Evolutionary conservation across 2,797 vertebrate genomes (phyloP).

Genomic region (Toxotes lorentzi): DNA sequence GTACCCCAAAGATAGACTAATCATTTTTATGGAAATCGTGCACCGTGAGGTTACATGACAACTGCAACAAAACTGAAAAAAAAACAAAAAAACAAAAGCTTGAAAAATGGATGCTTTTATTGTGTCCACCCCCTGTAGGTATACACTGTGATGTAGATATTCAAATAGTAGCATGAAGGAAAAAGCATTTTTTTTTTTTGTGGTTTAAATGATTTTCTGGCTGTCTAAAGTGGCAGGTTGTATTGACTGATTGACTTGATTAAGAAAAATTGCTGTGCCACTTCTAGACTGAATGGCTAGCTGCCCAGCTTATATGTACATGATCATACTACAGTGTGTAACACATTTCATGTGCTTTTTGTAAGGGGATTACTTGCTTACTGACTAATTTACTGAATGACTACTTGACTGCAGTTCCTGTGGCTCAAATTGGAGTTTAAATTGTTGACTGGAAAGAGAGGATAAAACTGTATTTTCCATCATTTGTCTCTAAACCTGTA

Average conservation of each 20-base stretch:
- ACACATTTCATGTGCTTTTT: slow-evolving; percentile 19
- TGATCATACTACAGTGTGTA: background rate
- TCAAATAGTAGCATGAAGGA: background rate
- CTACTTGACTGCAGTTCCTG: background rate
- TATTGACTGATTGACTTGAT: slow-evolving; percentile 33
- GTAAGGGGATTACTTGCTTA: slow-evolving; percentile 11
- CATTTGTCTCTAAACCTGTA: slow-evolving; percentile 14
- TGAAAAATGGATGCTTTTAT: background rate
- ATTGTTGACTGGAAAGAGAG: slow-evolving; percentile 4
- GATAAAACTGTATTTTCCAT: slow-evolving; percentile 25
- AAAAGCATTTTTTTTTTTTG: slow-evolving; percentile 30
- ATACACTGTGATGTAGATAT: background rate
- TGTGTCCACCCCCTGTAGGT: background rate
- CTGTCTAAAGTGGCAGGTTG: slow-evolving; percentile 3
- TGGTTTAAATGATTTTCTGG: slow-evolving; percentile 35
- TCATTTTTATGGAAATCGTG: background rate
- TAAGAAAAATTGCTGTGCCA: slow-evolving; percentile 26
- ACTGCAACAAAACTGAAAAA: background rate
- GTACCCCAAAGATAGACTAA: too few species aligned
- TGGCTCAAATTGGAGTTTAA: background rate
- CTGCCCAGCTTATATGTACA: slow-evolving; percentile 13
- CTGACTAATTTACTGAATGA: slow-evolving; percentile 7
- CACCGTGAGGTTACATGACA: background rate
- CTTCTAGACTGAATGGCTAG: background rate
- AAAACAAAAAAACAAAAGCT: background rate